Percentiles rank a stretch among this genome's conserved stretches.
Evolutionary conservation across 2,888 invertebrate genomes (phyloP).

Genomic region (Aphidius colemani): DNA sequence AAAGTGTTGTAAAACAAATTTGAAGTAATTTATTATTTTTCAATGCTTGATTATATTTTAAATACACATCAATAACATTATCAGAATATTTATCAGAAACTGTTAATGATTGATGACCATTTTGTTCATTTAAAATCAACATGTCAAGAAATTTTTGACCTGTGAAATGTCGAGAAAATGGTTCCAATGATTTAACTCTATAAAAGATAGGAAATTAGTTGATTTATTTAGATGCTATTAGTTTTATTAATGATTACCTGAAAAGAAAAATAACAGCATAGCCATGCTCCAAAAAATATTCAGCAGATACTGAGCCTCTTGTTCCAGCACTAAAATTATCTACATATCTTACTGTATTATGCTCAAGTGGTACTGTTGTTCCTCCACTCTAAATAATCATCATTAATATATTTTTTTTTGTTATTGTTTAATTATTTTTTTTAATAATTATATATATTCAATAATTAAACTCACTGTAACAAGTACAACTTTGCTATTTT

Average conservation of each 20-base stretch:
- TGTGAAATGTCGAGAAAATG: conserved; percentile 86
- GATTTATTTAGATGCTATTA: background rate
- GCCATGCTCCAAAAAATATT: conserved; percentile 86
- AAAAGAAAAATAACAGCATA: conserved; percentile 96
- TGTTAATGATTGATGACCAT: conserved; percentile 66
- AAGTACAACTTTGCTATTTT: conserved; percentile 75
- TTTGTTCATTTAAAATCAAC: conserved; percentile 70
- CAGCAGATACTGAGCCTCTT: conserved; percentile 92
- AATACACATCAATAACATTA: conserved; percentile 72
- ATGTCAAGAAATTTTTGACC: conserved; percentile 80
- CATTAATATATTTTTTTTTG: background rate
- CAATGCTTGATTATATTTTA: conserved; percentile 81
- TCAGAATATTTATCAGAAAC: conserved; percentile 76
- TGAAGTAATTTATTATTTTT: conserved; percentile 74
- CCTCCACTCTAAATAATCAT: conserved; percentile 79
- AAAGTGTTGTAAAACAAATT: conserved; percentile 81
- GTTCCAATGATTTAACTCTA: conserved; percentile 84
- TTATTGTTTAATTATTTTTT: too few relatives aligned
- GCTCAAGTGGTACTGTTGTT: conserved; percentile 94
- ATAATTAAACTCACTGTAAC: conserved; percentile 71
- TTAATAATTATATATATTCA: background rate
- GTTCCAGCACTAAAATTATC: conserved; percentile 99
- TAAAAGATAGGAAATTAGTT: conserved; percentile 38
- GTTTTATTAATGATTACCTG: conserved; percentile 56
- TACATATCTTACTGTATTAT: conserved; percentile 95